A percentile compares a stretch with the other conserved stretches of the same genome.
These are phyloP conservation scores for Anthopleura sola DNA, from an alignment of 64 coral and sea anemone species.

Conservation along the genomic window DNA sequence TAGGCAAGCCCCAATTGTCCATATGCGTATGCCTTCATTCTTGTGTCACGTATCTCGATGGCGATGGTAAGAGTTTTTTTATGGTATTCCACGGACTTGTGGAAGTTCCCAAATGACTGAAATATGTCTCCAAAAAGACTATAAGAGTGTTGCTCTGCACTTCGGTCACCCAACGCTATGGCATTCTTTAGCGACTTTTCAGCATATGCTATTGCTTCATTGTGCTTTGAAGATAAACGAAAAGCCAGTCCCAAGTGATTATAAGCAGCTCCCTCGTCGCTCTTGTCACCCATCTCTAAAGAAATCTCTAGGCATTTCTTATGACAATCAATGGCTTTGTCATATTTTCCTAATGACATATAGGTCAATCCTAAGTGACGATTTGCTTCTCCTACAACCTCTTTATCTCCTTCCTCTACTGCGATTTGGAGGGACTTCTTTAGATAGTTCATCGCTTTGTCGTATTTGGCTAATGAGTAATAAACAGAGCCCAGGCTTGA, in stretches of 20 bases:
- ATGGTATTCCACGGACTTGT: neutral
- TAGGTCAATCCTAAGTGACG: too few relatives aligned
- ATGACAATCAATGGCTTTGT: constrained; percentile 9
- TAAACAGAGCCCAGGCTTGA: neutral
- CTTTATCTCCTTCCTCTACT: neutral
- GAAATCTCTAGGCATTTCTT: constrained; percentile 27
- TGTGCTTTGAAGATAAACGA: neutral
- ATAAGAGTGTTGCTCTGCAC: neutral
- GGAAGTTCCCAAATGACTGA: neutral
- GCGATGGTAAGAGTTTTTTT: neutral
- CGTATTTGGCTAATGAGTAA: neutral
- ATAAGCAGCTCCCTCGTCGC: neutral
- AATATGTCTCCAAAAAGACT: neutral
- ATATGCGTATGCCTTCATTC: neutral
- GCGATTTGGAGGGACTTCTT: neutral
- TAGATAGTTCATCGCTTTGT: neutral
- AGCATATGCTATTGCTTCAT: neutral
- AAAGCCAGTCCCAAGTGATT: neutral
- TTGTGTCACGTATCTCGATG: neutral
- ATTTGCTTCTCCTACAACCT: too few relatives aligned
- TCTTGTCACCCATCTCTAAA: constrained; percentile 5
- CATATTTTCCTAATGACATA: constrained; percentile 5
- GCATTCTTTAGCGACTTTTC: neutral
- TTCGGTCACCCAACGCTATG: neutral
- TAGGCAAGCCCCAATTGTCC: neutral